Conservation (phyloP, 1,140 invertebrate genomes). For the Monomorium pharaonis region DNA sequence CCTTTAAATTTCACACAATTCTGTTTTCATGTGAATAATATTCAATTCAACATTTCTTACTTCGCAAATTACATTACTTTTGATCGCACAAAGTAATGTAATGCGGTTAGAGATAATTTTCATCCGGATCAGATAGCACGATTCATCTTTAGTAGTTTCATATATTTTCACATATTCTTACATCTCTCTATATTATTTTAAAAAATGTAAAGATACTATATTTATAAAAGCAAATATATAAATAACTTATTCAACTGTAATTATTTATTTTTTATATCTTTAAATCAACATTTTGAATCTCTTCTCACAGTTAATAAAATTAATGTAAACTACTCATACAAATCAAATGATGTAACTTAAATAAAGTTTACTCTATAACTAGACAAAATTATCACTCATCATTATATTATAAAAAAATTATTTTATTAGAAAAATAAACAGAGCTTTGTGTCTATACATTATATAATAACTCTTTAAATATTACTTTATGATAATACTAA, state of each 20-base stretch:
- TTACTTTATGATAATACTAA: not conserved
- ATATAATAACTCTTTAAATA: not conserved
- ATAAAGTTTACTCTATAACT: not conserved
- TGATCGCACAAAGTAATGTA: too few relatives aligned
- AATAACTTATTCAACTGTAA: too few relatives aligned
- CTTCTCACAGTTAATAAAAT: not conserved
- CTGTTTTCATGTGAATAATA: not conserved
- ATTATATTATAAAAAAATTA: not conserved
- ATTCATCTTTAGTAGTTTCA: not conserved
- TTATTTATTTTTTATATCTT: not conserved
- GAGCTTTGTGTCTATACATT: not conserved
- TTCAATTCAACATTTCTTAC: not conserved
- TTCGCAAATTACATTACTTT: not conserved
- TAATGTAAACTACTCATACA: not conserved
- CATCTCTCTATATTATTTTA: not conserved
- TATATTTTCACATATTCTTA: not conserved
- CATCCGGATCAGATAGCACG: not conserved
- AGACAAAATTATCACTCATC: not conserved
- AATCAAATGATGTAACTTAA: not conserved
- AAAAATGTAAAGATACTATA: not conserved
- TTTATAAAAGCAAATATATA: too few relatives aligned
- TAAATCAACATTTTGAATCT: not conserved
- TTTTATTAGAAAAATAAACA: not conserved
- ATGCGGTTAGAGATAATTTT: constrained; percentile 24
- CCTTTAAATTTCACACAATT: constrained; percentile 15